Conservation (phyloP, 2,888 invertebrate genomes). For the Caenorhabditis sp. region DNA sequence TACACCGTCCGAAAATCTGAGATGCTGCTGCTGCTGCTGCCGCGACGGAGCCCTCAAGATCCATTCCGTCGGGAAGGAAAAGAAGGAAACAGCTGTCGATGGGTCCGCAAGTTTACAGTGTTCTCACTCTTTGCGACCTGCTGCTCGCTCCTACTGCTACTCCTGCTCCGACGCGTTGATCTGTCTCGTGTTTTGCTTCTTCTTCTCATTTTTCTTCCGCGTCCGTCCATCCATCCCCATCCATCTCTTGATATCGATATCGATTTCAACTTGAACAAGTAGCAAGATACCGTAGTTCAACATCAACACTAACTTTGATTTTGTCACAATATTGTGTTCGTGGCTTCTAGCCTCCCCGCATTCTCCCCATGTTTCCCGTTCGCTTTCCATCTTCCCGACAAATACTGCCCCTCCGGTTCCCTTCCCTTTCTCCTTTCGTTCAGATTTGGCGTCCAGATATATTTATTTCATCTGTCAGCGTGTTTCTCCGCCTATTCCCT, state of each 20-base stretch:
- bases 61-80: constrained; percentile 87
- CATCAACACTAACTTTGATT: too few relatives aligned
- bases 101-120: constrained; percentile 26
- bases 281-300: too few relatives aligned
- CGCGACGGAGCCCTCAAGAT: constrained; percentile 86
- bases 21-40: constrained; percentile 60
- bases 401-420: too few relatives aligned
- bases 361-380: too few relatives aligned
- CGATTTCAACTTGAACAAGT: too few relatives aligned
- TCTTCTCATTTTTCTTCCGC: neutral
- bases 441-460: constrained; percentile 36
- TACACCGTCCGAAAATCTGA: constrained; percentile 29
- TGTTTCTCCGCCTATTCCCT: too few relatives aligned
- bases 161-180: constrained; percentile 1
- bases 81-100: constrained; percentile 89
- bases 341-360: too few relatives aligned
- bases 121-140: constrained; percentile 8
- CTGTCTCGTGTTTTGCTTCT: constrained; percentile 23
- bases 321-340: too few relatives aligned
- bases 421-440: neutral
- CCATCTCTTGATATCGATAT: too few relatives aligned
- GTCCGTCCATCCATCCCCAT: too few relatives aligned
- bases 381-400: too few relatives aligned
- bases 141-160: too few relatives aligned
- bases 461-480: constrained; percentile 8